Conservation (phyloP, 53 echinoderm and acorn worm genomes). For the Actinopyga echinites region DNA sequence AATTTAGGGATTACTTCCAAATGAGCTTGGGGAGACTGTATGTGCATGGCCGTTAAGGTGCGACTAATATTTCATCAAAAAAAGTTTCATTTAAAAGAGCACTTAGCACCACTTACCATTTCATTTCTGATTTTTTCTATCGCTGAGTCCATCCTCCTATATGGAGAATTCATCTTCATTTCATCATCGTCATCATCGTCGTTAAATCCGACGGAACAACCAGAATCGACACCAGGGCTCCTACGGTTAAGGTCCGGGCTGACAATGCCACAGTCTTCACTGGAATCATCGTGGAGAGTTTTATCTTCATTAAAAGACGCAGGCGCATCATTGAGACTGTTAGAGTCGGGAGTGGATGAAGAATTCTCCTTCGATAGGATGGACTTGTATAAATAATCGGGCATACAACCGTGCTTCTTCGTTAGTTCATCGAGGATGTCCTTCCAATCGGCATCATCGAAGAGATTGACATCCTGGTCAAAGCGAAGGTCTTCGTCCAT, state of each 20-base stretch:
- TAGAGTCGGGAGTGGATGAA: neutral
- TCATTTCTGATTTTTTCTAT: neutral
- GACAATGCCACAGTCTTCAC: neutral
- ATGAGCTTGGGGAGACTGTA: too few species aligned
- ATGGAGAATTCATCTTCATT: neutral
- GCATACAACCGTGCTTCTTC: slow-evolving; percentile 31
- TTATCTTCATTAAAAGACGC: too few species aligned
- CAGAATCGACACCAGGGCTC: slow-evolving; percentile 42
- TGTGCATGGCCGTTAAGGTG: too few species aligned
- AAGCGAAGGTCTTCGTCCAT: too few species aligned
- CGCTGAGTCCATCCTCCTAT: neutral
- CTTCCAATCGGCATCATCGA: neutral
- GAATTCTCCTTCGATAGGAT: neutral
- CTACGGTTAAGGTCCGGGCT: slow-evolving; percentile 23
- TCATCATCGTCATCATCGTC: slow-evolving; percentile 37
- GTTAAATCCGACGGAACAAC: slow-evolving; percentile 25
- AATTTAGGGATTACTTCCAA: too few species aligned
- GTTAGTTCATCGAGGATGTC: neutral
- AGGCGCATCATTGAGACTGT: too few species aligned
- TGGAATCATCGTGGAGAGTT: too few species aligned
- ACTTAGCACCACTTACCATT: neutral
- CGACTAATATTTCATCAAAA: too few species aligned
- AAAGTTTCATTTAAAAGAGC: too few species aligned
- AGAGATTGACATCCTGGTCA: neutral
- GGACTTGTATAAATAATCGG: slow-evolving; percentile 5